A percentile compares a stretch with the other conserved stretches of the same genome.
These are phyloP conservation scores for Siderastrea siderea DNA, from an alignment of 92 coral and sea anemone genomes.

Conservation along the genomic window DNA sequence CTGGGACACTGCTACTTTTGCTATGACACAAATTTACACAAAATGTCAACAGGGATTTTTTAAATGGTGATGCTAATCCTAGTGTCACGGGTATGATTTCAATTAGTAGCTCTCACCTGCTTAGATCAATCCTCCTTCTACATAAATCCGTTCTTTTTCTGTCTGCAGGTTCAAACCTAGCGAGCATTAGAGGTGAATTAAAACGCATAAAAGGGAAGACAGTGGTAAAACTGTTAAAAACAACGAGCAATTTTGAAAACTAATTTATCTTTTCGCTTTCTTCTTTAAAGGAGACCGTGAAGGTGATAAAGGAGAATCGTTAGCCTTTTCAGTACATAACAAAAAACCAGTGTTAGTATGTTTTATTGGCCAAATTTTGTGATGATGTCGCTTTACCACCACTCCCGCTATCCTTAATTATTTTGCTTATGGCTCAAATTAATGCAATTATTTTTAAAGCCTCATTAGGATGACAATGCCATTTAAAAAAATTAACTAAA, in stretches of 20 bases:
- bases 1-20: slow-evolving; percentile 10
- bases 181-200: background rate
- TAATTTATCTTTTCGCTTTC: background rate
- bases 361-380: too few species aligned
- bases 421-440: too few species aligned
- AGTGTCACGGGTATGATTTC: slow-evolving; percentile 3
- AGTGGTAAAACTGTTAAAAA: background rate
- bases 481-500: too few species aligned
- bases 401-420: too few species aligned
- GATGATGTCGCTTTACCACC: too few species aligned
- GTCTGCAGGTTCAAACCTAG: background rate
- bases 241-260: slow-evolving; percentile 4
- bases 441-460: too few species aligned
- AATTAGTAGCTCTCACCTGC: background rate
- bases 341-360: too few species aligned
- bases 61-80: background rate
- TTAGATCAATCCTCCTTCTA: background rate
- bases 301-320: slow-evolving; percentile 8
- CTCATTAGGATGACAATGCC: too few species aligned
- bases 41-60: background rate
- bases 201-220: background rate
- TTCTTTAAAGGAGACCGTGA: slow-evolving; percentile 6
- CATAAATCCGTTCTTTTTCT: too few species aligned
- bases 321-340: too few species aligned
- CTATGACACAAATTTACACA: background rate